phyloP scores from a whole-genome alignment of 2,113 vertebrate genomes.

The Podiceps cristatus region DNA sequence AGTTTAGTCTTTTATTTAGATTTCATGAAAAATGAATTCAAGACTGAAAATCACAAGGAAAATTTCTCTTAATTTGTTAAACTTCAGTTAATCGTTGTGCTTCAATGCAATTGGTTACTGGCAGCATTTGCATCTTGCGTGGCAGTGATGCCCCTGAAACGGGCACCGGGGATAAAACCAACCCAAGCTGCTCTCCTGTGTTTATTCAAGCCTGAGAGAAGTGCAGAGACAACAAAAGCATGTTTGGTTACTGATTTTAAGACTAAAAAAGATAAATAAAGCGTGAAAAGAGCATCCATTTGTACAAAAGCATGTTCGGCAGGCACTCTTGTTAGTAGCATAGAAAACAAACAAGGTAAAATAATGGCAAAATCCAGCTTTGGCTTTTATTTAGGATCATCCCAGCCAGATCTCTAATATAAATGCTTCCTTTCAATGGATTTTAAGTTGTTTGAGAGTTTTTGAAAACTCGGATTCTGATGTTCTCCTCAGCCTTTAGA shows the following conservation, averaged over 20 bases:
- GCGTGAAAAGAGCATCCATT: background rate
- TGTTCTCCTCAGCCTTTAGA: background rate
- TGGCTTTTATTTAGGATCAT: background rate
- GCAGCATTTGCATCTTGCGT: background rate
- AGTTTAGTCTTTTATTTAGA: background rate
- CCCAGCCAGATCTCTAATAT: background rate
- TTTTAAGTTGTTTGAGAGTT: background rate
- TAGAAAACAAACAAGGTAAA: background rate
- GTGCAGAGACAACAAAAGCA: background rate
- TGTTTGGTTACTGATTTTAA: background rate
- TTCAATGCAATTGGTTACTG: background rate
- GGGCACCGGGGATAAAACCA: background rate
- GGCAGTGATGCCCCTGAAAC: background rate
- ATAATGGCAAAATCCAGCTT: background rate
- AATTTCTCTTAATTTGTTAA: background rate
- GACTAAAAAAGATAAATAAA: background rate
- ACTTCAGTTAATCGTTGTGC: background rate
- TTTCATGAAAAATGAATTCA: background rate
- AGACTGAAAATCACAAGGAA: background rate
- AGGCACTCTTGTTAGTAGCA: accelerated
- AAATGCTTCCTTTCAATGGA: background rate
- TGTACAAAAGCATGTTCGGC: background rate
- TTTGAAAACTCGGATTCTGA: background rate
- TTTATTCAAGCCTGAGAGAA: background rate
- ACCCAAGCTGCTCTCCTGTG: background rate